Conservation (phyloP, 2,113 vertebrate genomes). For the Microtus montanus region DNA sequence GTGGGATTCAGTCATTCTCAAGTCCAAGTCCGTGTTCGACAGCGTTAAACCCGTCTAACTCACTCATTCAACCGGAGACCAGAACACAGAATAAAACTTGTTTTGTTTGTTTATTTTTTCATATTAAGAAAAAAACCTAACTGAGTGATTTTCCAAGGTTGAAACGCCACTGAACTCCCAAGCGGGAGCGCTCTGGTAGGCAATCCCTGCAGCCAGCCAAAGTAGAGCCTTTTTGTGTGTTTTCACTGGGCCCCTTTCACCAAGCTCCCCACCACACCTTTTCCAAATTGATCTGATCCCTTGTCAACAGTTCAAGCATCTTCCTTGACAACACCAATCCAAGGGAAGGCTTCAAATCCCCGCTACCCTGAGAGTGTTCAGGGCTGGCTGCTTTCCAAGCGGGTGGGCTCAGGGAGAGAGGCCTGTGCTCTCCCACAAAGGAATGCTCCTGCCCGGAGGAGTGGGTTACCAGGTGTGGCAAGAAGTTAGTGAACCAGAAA, state of each 20-base stretch:
- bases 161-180: background rate
- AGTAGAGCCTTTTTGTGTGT: background rate
- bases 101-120: background rate
- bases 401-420: slow-evolving; percentile 86
- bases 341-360: slow-evolving; percentile 42
- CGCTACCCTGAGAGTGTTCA: slow-evolving; percentile 65
- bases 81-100: background rate
- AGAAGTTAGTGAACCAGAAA: slow-evolving; percentile 88
- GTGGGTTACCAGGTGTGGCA: slow-evolving; percentile 91
- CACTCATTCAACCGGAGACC: background rate
- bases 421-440: slow-evolving; percentile 87
- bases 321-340: slow-evolving; percentile 60
- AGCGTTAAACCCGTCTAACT: background rate
- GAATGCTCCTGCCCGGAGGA: slow-evolving; percentile 89
- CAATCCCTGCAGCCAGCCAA: background rate
- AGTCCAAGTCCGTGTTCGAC: background rate
- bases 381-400: slow-evolving; percentile 87
- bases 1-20: background rate
- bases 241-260: background rate
- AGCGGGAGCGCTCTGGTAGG: background rate
- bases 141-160: background rate
- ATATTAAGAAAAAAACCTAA: slow-evolving; percentile 1
- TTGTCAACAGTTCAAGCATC: background rate
- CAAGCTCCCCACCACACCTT: slow-evolving; percentile 57
- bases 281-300: slow-evolving; percentile 50